Percentiles rank a stretch among this genome's conserved stretches.
Conservation (phyloP, 2,797 vertebrate species). For the Eremophila alpestris region DNA sequence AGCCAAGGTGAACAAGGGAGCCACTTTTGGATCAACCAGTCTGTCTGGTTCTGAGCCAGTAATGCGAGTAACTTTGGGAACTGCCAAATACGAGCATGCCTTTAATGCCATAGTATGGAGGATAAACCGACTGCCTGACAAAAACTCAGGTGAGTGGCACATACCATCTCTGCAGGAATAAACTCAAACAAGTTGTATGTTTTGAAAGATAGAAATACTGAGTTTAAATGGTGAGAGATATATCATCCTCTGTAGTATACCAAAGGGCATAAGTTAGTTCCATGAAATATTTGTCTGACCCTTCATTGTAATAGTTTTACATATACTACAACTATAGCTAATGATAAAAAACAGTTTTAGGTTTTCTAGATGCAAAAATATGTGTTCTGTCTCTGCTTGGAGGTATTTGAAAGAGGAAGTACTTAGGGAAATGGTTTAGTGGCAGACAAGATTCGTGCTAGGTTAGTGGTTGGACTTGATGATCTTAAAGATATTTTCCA, state of each 20-base stretch:
- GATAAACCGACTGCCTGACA: conserved; percentile 87
- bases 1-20: conserved; percentile 89
- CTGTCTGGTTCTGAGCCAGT: conserved; percentile 87
- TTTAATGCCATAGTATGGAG: conserved; percentile 90
- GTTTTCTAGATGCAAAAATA: background rate
- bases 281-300: background rate
- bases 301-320: background rate
- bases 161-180: background rate
- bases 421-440: background rate
- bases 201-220: background rate
- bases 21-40: conserved; percentile 84
- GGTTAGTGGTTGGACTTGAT: background rate
- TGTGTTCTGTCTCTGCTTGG: background rate
- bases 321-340: background rate
- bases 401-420: background rate
- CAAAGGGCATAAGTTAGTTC: background rate
- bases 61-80: conserved; percentile 89
- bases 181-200: background rate
- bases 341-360: background rate
- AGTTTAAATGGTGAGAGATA: background rate
- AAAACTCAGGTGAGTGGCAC: conserved; percentile 86
- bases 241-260: background rate
- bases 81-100: conserved; percentile 89
- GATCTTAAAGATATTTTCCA: background rate
- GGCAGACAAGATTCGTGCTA: fast-evolving